Percentiles rank a stretch among this genome's conserved stretches.
These are phyloP conservation scores for Matsumurasca onukii DNA, from an alignment of 1,140 invertebrate species.

Conservation along the genomic window DNA sequence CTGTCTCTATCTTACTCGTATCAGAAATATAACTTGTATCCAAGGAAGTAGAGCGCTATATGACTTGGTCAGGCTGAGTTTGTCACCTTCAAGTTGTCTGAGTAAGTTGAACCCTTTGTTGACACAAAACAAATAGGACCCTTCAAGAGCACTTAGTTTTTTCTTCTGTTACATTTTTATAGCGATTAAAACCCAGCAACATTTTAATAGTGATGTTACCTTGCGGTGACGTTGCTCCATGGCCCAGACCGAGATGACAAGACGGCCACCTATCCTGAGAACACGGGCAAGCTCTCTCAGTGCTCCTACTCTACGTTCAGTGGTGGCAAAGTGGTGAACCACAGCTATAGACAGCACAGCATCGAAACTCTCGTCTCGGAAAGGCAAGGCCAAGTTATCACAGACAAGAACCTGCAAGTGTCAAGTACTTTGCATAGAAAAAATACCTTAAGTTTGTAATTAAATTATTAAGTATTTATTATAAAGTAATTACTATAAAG, in stretches of 20 bases:
- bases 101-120: too few species aligned
- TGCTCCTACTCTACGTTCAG: constrained; percentile 83
- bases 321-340: constrained; percentile 92
- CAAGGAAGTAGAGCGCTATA: too few species aligned
- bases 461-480: neutral
- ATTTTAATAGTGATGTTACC: constrained; percentile 50
- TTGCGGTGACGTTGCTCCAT: constrained; percentile 92
- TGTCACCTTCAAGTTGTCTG: too few species aligned
- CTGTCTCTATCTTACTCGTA: too few species aligned
- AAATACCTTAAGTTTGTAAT: neutral
- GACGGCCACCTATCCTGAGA: constrained; percentile 82
- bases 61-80: too few species aligned
- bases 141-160: too few species aligned
- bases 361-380: constrained; percentile 91
- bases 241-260: constrained; percentile 96
- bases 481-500: neutral
- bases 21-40: too few species aligned
- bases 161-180: too few species aligned
- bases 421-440: neutral
- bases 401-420: constrained; percentile 72
- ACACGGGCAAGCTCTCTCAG: constrained; percentile 85
- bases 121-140: too few species aligned
- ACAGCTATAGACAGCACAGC: constrained; percentile 93
- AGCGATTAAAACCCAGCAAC: too few species aligned
- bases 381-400: constrained; percentile 88